Evolutionary conservation across 2,113 vertebrate species (phyloP).

Genomic region (Uria lomvia): DNA sequence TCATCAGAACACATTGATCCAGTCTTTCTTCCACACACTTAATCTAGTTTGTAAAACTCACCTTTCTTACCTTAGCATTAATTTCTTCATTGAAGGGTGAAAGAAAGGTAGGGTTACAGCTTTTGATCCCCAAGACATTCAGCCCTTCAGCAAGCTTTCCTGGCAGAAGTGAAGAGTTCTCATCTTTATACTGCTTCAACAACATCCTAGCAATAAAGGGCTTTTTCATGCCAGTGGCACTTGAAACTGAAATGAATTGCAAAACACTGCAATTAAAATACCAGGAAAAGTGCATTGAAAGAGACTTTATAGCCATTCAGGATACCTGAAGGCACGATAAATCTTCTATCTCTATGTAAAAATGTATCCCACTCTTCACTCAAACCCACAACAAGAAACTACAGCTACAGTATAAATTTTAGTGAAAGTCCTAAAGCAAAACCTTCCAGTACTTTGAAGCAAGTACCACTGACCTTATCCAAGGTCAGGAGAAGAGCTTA

Average conservation of each 20-base stretch:
- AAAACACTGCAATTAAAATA: conserved; percentile 30
- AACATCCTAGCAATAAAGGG: background rate
- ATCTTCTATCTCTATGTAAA: background rate
- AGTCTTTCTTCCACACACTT: background rate
- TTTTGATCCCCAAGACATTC: conserved; percentile 6
- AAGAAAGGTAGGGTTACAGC: background rate
- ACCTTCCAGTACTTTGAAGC: background rate
- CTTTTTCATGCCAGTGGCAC: background rate
- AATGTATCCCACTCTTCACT: background rate
- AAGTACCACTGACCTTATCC: background rate
- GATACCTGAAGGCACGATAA: background rate
- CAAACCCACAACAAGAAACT: background rate
- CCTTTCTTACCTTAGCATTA: background rate
- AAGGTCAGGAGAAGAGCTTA: background rate
- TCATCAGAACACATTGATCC: background rate
- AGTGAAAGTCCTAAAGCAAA: background rate
- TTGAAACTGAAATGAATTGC: background rate
- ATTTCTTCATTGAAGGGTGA: background rate
- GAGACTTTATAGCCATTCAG: background rate
- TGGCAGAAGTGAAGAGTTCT: background rate
- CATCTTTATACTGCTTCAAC: background rate
- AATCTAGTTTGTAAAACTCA: background rate
- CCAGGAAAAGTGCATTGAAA: background rate
- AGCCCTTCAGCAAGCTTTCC: background rate
- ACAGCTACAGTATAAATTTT: background rate